Evolutionary conservation across 2,888 invertebrate genomes (phyloP), one percentile per base, ranked within the genome.

Genomic region (Leptarthrus brevirostris): DNA sequence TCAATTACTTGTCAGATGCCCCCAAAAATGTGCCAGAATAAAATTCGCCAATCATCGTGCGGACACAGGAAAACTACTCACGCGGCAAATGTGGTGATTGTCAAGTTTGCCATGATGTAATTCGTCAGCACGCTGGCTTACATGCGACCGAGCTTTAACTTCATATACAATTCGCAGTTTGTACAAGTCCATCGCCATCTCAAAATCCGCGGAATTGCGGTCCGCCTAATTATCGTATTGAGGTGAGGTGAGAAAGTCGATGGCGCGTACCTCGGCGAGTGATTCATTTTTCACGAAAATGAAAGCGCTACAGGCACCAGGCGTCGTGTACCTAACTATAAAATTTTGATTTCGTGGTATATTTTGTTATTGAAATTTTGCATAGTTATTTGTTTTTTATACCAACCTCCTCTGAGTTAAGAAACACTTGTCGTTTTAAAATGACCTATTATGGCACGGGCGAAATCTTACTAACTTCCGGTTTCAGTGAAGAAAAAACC

Each of bases 201-300:
- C 30, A 30, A 3, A 30, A 30, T 3, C 8, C 30, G 8, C 8
- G 4, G 8, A 30, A n/a, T n/a, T n/a, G n/a, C n/a, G n/a, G 40
- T 12, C 40, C 49, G 12, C 49, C 49, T 18, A 49, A 49, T 49
- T 49, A 49, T 49, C 12, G 49, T 14, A 49, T 49, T 49, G 14
- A 49, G 49, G 49, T 49, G 49, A 49, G 49, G 49, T 20, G 49
- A 49, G 49, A 49, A 49, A 49, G 49, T 49, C 20, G 49, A 8
- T 49, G 49, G 16, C 16, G 4, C 30, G 40, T 40, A 30, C 30
- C 30, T 12, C n/a, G 40, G n/a, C n/a, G 40, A 40, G 3, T 12
- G 40, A 40, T 3, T 12, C 40, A 40, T 12, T 6, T 3, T 40
- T 6, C 2, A 40, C 1, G 40, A 40, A 40, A 40, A 40, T 40